Percentiles rank a stretch among this genome's conserved stretches.
phyloP scores from a whole-genome alignment of 2,797 vertebrate species.

The Toxotes lorentzi region DNA sequence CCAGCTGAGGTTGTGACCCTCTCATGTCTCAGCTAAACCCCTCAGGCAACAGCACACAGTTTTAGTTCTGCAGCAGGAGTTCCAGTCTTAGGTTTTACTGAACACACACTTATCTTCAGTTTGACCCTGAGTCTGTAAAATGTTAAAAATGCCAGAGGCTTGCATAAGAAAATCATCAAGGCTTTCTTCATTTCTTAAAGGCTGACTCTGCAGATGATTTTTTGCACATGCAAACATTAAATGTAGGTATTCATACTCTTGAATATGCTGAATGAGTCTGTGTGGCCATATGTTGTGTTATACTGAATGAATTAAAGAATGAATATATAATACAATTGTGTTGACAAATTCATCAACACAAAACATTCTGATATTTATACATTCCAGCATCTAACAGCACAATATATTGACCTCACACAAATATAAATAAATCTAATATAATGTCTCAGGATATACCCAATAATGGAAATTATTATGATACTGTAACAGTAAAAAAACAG shows the following conservation, averaged over 20 bases:
- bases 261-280: neutral
- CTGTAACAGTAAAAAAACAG: neutral
- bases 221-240: neutral
- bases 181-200: conserved; percentile 1
- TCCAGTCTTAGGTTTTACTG: neutral
- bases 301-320: neutral
- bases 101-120: neutral
- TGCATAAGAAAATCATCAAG: neutral
- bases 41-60: neutral
- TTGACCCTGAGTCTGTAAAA: neutral
- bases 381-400: neutral
- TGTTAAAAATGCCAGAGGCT: neutral
- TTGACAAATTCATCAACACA: neutral
- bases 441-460: neutral
- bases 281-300: neutral
- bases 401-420: neutral
- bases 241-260: neutral
- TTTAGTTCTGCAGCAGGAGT: neutral
- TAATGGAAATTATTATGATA: neutral
- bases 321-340: too few species aligned
- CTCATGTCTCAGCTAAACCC: conserved; percentile 4
- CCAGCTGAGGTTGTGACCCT: conserved; percentile 24
- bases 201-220: neutral
- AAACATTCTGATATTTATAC: neutral
- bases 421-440: neutral